Conservation (phyloP, 2,113 vertebrate species). For the Pachypanchax playfairii region DNA sequence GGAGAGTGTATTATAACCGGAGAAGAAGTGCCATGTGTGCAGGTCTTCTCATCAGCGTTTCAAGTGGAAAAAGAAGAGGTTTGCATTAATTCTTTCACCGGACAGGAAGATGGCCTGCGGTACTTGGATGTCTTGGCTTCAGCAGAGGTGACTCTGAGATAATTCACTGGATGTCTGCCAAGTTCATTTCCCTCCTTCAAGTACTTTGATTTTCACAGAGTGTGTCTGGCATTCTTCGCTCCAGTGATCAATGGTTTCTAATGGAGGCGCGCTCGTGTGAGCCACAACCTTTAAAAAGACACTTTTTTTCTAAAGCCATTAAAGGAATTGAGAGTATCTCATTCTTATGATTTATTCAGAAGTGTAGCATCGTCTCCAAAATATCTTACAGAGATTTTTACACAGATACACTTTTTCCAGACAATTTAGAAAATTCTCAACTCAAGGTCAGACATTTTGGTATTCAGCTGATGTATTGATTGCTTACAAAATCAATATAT, state of each 20-base stretch:
- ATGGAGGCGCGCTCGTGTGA: slow-evolving; percentile 44
- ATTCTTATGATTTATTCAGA: slow-evolving; percentile 27
- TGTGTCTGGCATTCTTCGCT: slow-evolving; percentile 29
- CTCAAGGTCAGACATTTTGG: too few species aligned
- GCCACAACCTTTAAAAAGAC: slow-evolving; percentile 30
- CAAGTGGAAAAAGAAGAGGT: slow-evolving; percentile 60
- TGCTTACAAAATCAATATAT: too few species aligned
- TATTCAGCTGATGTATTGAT: background rate
- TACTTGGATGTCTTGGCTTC: slow-evolving; percentile 65
- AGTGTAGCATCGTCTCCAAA: slow-evolving; percentile 1
- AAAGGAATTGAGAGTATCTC: slow-evolving; percentile 26
- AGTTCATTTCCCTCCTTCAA: slow-evolving; percentile 33
- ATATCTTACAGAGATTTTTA: slow-evolving; percentile 1
- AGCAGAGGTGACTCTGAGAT: slow-evolving; percentile 65
- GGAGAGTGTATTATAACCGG: slow-evolving; percentile 53
- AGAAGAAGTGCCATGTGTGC: slow-evolving; percentile 40
- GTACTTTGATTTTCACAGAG: slow-evolving; percentile 56
- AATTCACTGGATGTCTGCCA: slow-evolving; percentile 63
- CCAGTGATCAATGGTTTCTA: slow-evolving; percentile 60
- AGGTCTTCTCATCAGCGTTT: slow-evolving; percentile 68
- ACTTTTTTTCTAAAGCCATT: slow-evolving; percentile 9
- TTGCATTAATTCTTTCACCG: slow-evolving; percentile 65
- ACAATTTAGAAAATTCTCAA: background rate
- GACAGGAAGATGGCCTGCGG: slow-evolving; percentile 74
- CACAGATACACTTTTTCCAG: too few species aligned